Conservation (phyloP, 2,113 vertebrate genomes). For the Phrynocephalus versicolor region DNA sequence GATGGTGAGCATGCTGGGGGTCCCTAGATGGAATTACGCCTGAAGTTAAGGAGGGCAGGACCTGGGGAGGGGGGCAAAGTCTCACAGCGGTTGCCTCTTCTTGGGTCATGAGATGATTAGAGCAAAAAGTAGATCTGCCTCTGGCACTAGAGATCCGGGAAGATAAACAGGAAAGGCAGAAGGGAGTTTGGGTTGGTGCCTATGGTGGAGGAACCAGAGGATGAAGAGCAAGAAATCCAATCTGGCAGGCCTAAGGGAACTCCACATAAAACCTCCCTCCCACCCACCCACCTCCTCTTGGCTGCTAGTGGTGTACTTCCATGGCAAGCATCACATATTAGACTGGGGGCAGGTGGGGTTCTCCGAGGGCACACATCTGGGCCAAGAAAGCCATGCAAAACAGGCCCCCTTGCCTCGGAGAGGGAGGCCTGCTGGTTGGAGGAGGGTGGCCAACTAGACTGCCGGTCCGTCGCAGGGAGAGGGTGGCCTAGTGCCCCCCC, state of each 20-base stretch:
- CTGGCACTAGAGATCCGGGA: not conserved
- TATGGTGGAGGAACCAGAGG: too few relatives aligned
- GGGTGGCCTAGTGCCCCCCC: conserved; percentile 18
- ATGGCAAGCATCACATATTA: not conserved
- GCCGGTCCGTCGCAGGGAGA: conserved; percentile 19
- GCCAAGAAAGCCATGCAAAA: not conserved
- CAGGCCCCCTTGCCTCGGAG: not conserved
- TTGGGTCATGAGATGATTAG: not conserved
- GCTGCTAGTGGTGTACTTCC: not conserved
- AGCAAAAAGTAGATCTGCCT: not conserved
- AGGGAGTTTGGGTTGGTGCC: not conserved
- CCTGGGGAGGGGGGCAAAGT: not conserved
- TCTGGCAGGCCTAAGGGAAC: not conserved
- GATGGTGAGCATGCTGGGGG: conserved; percentile 12
- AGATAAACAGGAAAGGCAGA: not conserved
- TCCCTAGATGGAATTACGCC: fast-evolving
- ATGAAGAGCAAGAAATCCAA: not conserved
- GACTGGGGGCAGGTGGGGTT: not conserved
- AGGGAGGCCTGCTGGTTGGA: not conserved
- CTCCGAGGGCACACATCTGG: not conserved
- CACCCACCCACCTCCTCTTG: not conserved
- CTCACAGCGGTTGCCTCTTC: not conserved
- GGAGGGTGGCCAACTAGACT: not conserved
- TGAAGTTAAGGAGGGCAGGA: not conserved
- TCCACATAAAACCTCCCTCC: too few relatives aligned